phyloP scores from a whole-genome alignment of 2,113 vertebrate species.

The Apus apus region DNA sequence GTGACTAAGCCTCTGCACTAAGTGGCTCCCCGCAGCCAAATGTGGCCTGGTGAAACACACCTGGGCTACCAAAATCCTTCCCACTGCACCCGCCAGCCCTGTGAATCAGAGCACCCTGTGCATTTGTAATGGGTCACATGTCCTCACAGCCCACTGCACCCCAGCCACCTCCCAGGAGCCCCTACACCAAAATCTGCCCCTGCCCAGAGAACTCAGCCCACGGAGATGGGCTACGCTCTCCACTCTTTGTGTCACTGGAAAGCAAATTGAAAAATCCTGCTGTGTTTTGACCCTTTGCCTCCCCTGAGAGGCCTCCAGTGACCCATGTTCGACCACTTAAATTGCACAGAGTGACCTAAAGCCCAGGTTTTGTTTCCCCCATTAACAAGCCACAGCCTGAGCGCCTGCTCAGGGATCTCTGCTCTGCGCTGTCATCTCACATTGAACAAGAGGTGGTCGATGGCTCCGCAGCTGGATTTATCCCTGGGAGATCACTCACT shows the following conservation, averaged over 20 bases:
- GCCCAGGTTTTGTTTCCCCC: not conserved
- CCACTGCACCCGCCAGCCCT: not conserved
- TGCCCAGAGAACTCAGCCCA: rapidly evolving
- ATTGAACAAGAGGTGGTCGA: not conserved
- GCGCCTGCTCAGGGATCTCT: not conserved
- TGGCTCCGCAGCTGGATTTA: not conserved
- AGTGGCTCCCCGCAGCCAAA: not conserved
- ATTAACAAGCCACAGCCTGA: not conserved
- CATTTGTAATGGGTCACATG: not conserved
- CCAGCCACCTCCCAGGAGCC: not conserved
- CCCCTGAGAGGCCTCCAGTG: not conserved
- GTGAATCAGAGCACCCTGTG: not conserved
- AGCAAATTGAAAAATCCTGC: not conserved
- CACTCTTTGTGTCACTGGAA: not conserved
- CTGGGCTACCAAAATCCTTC: not conserved
- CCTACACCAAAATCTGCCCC: not conserved
- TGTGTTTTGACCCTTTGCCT: not conserved
- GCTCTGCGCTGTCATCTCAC: not conserved
- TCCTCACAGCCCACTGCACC: rapidly evolving
- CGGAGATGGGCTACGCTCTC: rapidly evolving
- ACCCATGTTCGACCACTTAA: not conserved
- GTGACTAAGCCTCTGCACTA: not conserved
- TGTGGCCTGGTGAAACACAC: not conserved
- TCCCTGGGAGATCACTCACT: not conserved
- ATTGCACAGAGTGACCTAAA: not conserved